phyloP scores from a whole-genome alignment of 2,113 vertebrate species.

The Leptocoma aspasia region DNA sequence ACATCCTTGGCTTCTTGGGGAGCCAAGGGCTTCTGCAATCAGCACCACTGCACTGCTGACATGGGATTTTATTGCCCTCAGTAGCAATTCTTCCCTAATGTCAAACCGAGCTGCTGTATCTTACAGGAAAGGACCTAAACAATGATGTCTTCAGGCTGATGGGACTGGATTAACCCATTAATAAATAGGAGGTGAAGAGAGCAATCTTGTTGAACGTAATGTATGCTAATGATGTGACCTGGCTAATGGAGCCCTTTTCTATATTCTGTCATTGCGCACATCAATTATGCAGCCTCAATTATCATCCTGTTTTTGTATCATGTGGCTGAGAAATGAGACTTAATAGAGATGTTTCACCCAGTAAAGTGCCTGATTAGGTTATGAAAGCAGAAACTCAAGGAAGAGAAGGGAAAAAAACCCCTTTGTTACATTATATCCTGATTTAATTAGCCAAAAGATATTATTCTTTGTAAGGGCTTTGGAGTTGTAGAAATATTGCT shows the following conservation, averaged over 20 bases:
- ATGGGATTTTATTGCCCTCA: conserved; percentile 9
- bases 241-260: conserved; percentile 71
- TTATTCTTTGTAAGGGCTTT: conserved; percentile 34
- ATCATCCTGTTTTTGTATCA: conserved; percentile 65
- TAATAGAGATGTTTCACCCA: conserved; percentile 70
- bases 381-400: conserved; percentile 66
- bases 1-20: neutral
- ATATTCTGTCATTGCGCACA: conserved; percentile 63
- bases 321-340: conserved; percentile 62
- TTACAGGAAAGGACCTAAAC: conserved; percentile 57
- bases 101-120: conserved; percentile 42
- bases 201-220: conserved; percentile 73
- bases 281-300: conserved; percentile 71
- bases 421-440: conserved; percentile 52
- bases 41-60: neutral
- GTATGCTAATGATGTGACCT: conserved; percentile 74
- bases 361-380: conserved; percentile 68
- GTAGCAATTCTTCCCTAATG: conserved; percentile 19
- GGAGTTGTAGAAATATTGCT: conserved; percentile 42
- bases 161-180: conserved; percentile 70
- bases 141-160: conserved; percentile 58
- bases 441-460: conserved; percentile 60
- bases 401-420: neutral
- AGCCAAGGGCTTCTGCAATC: neutral
- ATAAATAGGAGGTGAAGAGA: conserved; percentile 72